Evolutionary conservation across 1,140 invertebrate genomes (phyloP).

Genomic region (Agrilus planipennis): DNA sequence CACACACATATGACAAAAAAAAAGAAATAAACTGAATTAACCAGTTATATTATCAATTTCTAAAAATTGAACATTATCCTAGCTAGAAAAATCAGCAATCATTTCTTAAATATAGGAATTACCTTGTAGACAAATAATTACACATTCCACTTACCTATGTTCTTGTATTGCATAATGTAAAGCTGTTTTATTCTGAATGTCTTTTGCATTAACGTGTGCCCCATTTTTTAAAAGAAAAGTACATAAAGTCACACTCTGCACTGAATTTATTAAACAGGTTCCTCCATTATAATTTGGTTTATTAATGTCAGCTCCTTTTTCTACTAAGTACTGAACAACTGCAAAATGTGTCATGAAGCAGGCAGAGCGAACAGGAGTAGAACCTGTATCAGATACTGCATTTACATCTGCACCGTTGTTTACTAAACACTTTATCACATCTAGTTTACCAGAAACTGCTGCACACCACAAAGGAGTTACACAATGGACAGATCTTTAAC

Average conservation of each 20-base stretch:
- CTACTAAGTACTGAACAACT: slow-evolving; percentile 66
- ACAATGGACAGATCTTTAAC: slow-evolving; percentile 53
- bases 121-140: no score
- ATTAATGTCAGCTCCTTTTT: slow-evolving; percentile 74
- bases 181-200: slow-evolving; percentile 85
- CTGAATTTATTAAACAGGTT: slow-evolving; percentile 87
- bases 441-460: slow-evolving; percentile 72
- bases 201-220: slow-evolving; percentile 73
- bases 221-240: slow-evolving; percentile 65
- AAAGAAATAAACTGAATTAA: slow-evolving; percentile 3
- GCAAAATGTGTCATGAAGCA: slow-evolving; percentile 90
- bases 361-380: slow-evolving; percentile 77
- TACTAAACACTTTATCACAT: slow-evolving; percentile 66
- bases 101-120: no score
- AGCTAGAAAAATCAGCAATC: no score
- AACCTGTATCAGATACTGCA: slow-evolving; percentile 76
- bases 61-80: neutral
- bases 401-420: slow-evolving; percentile 71
- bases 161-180: slow-evolving; percentile 91
- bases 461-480: slow-evolving; percentile 91
- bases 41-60: neutral
- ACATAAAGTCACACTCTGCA: slow-evolving; percentile 74
- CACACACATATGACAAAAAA: no score
- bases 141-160: slow-evolving; percentile 50
- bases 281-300: slow-evolving; percentile 84